phyloP scores from a whole-genome alignment of 2,888 invertebrate species.

The Athalia circularis region DNA sequence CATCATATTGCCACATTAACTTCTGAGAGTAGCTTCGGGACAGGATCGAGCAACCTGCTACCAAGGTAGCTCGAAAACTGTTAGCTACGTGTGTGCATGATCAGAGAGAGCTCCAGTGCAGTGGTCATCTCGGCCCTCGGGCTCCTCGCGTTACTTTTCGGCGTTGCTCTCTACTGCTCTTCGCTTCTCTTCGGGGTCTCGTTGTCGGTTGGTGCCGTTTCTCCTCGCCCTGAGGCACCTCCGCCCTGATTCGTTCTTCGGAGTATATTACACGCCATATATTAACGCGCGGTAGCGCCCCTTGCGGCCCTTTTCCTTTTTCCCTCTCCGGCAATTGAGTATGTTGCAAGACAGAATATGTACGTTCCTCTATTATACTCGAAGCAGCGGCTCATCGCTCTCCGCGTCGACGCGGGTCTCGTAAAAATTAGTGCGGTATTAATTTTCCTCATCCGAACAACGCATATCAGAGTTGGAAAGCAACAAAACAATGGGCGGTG shows the following conservation, averaged over 20 bases:
- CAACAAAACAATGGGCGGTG: slow-evolving; percentile 29
- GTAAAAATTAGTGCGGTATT: slow-evolving; percentile 44
- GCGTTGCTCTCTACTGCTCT: slow-evolving; percentile 12
- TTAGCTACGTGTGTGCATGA: slow-evolving; percentile 8
- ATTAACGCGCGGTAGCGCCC: slow-evolving; percentile 43
- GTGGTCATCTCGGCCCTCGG: slow-evolving; percentile 31
- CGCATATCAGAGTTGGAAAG: neutral
- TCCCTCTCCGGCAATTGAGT: slow-evolving; percentile 30
- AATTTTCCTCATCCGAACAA: slow-evolving; percentile 30
- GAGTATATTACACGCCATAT: slow-evolving; percentile 44
- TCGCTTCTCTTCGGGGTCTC: slow-evolving; percentile 12
- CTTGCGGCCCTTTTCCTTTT: slow-evolving; percentile 26
- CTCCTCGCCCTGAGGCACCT: slow-evolving; percentile 31
- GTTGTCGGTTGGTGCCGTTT: slow-evolving; percentile 22
- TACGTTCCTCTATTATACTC: slow-evolving; percentile 4
- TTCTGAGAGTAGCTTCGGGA: slow-evolving; percentile 59
- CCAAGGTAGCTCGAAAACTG: slow-evolving; percentile 43
- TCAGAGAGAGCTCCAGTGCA: slow-evolving; percentile 6
- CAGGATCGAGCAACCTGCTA: slow-evolving; percentile 38
- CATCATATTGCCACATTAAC: slow-evolving; percentile 68
- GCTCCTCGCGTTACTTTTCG: slow-evolving; percentile 35
- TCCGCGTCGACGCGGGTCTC: slow-evolving; percentile 36
- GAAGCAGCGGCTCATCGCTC: slow-evolving; percentile 15
- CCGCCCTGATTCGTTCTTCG: slow-evolving; percentile 43
- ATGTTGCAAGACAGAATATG: slow-evolving; percentile 31